Percentiles rank a stretch among this genome's conserved stretches.
Evolutionary conservation across 2,113 vertebrate species (phyloP).

Genomic region (Hipposideros armiger): DNA sequence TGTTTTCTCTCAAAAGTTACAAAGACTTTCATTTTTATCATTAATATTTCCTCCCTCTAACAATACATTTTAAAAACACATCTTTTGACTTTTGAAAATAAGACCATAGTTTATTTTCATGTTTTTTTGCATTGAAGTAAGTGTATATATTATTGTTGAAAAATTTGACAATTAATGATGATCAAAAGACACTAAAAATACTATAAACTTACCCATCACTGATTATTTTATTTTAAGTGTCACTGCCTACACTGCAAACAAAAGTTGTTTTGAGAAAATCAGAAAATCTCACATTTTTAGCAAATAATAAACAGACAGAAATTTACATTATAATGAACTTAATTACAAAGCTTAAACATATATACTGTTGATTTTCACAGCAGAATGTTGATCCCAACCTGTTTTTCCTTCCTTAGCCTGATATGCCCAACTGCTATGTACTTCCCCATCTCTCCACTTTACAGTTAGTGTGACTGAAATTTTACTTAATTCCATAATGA

Average conservation of each 20-base stretch:
- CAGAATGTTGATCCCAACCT: background rate
- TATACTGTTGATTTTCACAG: background rate
- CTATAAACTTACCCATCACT: background rate
- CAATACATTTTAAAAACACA: background rate
- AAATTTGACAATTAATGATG: slow-evolving; percentile 40
- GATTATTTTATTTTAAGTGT: slow-evolving; percentile 38
- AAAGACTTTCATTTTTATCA: background rate
- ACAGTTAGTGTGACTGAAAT: background rate
- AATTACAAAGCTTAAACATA: background rate
- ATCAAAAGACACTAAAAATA: slow-evolving; percentile 12
- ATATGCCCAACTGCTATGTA: background rate
- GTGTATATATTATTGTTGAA: background rate
- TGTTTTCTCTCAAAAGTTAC: background rate
- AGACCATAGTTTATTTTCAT: slow-evolving; percentile 16
- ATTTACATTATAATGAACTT: slow-evolving; percentile 33
- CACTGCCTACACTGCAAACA: background rate
- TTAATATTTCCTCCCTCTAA: background rate
- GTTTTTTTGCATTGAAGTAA: background rate
- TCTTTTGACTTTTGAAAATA: slow-evolving; percentile 29
- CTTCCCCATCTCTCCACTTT: background rate
- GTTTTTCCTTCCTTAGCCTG: background rate
- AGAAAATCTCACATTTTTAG: background rate
- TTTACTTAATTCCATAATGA: background rate
- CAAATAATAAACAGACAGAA: slow-evolving; percentile 6
- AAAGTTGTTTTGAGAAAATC: background rate